Evolutionary conservation across 2,888 invertebrate species (phyloP).

Genomic region (Limenitis camilla): DNA sequence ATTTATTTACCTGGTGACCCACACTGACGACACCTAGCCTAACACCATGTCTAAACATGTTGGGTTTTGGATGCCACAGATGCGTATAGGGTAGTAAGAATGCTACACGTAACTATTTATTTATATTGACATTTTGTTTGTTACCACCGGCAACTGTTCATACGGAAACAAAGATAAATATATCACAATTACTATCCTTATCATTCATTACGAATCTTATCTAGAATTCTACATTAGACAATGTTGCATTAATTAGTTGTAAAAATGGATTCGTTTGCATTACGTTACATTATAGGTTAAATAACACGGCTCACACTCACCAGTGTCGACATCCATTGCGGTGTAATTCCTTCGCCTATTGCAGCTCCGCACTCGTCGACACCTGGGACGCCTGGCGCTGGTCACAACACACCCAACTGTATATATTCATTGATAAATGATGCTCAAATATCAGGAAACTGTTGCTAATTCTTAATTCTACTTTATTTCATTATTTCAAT

Average conservation of each 20-base stretch:
- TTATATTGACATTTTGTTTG: no score
- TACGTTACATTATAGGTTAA: constrained; percentile 25
- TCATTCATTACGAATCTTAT: no score
- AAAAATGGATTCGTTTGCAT: neutral
- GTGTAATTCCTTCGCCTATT: neutral
- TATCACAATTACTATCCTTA: no score
- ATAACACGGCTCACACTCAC: constrained; percentile 38
- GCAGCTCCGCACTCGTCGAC: neutral
- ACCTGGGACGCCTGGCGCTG: neutral
- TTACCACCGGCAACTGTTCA: no score
- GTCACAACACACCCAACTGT: neutral
- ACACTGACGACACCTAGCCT: no score
- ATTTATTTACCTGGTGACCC: no score
- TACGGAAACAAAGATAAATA: no score
- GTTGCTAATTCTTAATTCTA: neutral
- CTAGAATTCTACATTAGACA: neutral
- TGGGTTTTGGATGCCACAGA: no score
- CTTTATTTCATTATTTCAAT: neutral
- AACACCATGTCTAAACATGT: no score
- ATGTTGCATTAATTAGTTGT: neutral
- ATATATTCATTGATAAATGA: constrained; percentile 4
- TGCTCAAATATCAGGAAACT: neutral
- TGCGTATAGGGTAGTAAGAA: no score
- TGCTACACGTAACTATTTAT: no score
- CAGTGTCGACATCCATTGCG: constrained; percentile 60